These are phyloP conservation scores for Acrossocheilus fasciatus DNA, from an alignment of 2,797 vertebrate genomes.

Conservation along the genomic window DNA sequence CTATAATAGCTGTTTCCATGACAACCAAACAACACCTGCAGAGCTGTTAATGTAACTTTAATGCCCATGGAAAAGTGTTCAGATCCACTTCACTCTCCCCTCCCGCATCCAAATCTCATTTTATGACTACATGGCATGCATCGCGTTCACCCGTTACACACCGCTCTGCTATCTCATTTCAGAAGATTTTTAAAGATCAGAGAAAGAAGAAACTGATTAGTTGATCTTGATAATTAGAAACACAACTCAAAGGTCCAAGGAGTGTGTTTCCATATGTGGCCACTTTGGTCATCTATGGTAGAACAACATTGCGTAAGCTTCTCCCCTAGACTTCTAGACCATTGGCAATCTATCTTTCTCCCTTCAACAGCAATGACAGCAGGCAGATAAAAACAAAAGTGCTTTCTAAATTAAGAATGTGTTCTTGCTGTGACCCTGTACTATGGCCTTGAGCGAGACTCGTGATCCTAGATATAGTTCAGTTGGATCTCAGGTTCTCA, in stretches of 20 bases:
- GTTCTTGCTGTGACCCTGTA: constrained; percentile 62
- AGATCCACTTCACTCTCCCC: constrained; percentile 26
- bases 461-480: background rate
- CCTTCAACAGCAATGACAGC: constrained; percentile 64
- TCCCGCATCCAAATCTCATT: constrained; percentile 33
- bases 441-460: constrained; percentile 63
- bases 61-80: constrained; percentile 43
- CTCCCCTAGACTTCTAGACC: constrained; percentile 53
- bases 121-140: constrained; percentile 43
- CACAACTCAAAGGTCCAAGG: constrained; percentile 24
- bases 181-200: constrained; percentile 31
- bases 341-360: constrained; percentile 54
- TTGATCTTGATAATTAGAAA: constrained; percentile 55
- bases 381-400: constrained; percentile 73
- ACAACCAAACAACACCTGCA: constrained; percentile 57
- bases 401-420: constrained; percentile 73
- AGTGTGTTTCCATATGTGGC: constrained; percentile 40
- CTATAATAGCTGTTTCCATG: constrained; percentile 49
- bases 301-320: constrained; percentile 49
- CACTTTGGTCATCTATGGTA: constrained; percentile 38
- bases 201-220: constrained; percentile 34
- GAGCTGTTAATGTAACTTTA: constrained; percentile 47
- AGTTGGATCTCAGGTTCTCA: constrained; percentile 8
- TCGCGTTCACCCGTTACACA: background rate
- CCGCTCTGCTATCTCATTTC: constrained; percentile 21